These are phyloP conservation scores for Linhomoeus sp. DNA, from an alignment of 2,888 invertebrate genomes.

Conservation along the genomic window DNA sequence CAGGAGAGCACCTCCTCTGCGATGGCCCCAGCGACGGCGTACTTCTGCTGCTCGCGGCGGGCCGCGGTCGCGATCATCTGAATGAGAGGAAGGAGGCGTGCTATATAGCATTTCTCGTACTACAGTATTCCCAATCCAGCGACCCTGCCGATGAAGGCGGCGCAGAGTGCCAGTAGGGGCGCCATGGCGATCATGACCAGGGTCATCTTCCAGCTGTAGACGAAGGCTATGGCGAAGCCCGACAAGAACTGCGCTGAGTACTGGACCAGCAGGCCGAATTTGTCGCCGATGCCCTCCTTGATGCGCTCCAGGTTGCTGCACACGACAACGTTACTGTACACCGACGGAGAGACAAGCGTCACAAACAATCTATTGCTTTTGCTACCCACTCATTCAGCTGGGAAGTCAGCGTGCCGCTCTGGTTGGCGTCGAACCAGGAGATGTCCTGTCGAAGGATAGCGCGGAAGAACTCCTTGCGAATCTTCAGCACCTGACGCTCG, in stretches of 20 bases:
- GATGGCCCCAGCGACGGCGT: conserved; percentile 16
- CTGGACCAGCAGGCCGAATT: conserved; percentile 21
- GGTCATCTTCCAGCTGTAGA: conserved; percentile 21
- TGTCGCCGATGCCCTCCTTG: conserved; percentile 24
- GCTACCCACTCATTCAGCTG: conserved; percentile 35
- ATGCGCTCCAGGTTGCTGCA: conserved; percentile 21
- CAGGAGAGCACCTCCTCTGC: conserved; percentile 19
- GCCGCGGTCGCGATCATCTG: conserved; percentile 33
- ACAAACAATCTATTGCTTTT: too few relatives aligned
- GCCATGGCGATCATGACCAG: conserved; percentile 25
- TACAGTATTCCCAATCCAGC: neutral
- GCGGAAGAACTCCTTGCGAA: conserved; percentile 32
- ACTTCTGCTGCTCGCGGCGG: conserved; percentile 29
- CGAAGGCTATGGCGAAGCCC: conserved; percentile 25
- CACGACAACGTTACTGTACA: neutral
- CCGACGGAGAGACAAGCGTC: too few relatives aligned
- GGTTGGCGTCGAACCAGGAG: conserved; percentile 32
- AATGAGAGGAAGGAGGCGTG: conserved; percentile 1
- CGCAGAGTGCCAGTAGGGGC: conserved; percentile 18
- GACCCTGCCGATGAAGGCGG: conserved; percentile 18
- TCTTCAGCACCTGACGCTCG: conserved; percentile 33
- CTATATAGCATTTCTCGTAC: too few relatives aligned
- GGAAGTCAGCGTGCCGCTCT: conserved; percentile 33
- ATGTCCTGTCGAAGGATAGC: conserved; percentile 32
- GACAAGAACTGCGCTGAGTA: conserved; percentile 11